Evolutionary conservation across 2,888 invertebrate genomes (phyloP), one percentile per base, ranked within the genome.

Genomic region (Ypsolopha sequella): DNA sequence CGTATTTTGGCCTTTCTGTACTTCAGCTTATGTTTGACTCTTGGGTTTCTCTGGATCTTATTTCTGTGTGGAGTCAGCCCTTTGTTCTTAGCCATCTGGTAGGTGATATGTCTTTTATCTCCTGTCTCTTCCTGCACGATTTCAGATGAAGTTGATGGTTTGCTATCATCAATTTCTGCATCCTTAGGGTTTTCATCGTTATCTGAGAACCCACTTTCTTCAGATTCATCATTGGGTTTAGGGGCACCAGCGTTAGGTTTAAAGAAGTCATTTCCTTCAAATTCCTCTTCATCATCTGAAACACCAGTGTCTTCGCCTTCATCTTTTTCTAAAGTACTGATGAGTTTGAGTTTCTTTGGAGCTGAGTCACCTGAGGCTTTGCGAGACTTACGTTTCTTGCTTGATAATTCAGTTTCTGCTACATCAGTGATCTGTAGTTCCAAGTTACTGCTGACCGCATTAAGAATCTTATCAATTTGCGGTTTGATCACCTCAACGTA

Each of bases 11-110:
- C 98, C 76, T 97, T 97, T 55, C 94, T 90, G 78, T 92, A 99
- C 75, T 98, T 98, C 60, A 93, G 92, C 62, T 95, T 92, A 73
- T 98, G 95, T 75, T 97, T 98, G 6, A 99, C 97, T 65, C 99
- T 90, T 0, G 98, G 98, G 89, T 99, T 98, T 56, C 96, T 90
- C 62, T 92, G 90, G 67, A 96, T 96, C 76, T 97, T 98, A 80
- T 95, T 97, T 57, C 97, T 91, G 60, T 93, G 90, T 0, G 97
- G 96, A 39, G 93, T 96, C 13, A 98, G 88, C 11, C 98, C 98
- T 78, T 96, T 98, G 70, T 99, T 99, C 78, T 98, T 98, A 14
- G 94, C 93, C 70, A 98, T 98, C 89, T 97, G 91, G 72, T 96
- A 96, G 2, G 95, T 97, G 57, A 98, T 97, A 51, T 91, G 91